Base-by-base conservation (phyloP, 2,113 vertebrate species). In the Platysteira castanea region DNA sequence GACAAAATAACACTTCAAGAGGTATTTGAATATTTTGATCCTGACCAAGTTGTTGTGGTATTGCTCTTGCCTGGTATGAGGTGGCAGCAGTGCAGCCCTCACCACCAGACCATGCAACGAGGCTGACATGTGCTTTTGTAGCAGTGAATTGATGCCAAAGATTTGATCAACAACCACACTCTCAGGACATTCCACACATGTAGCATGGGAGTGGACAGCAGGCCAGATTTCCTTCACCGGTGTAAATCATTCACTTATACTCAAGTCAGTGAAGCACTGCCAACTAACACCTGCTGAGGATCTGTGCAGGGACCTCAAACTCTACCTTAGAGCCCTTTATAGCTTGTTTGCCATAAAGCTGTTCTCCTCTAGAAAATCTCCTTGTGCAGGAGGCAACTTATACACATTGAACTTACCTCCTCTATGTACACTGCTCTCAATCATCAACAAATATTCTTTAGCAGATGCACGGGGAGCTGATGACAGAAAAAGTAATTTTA, bases 401-500 rank as follows among this genome's bases (percentile, higher is more conserved):
- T 76, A 33, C 0, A 50, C 18, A 22, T 23, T 49, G 54, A 90
- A 73, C 47, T 93, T 91, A 2, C 2, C 59, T 86, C 47, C 79
- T 54, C 2, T 19, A 67, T 15, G 44, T 64, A 75, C 47, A 27
- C 9, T 33, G 44, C 56, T 61, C 49, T 50, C 63, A 75, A 81
- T 64, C 41, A 56, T 10, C 74, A 94, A 88, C 26, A 84, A 84
- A 61, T 42, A 77, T 30, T 91, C 76, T 89, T 86, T 68, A 86
- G 74, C 50, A 87, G 83, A 93, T 88, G 74, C 60, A 90, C 41
- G 60, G 60, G 31, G 87, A 88, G 63, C n/a, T 92, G 49, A 74
- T 63, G 60, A 78, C 37, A 82, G 56, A 96, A 52, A 24, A 92
- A 90, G 37, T 42, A 26, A 33, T 94, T 96, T 94, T 95, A 93